Evolutionary conservation across 2,113 vertebrate genomes (phyloP), one percentile per base, ranked within the genome.

Genomic region (Ophiodon elongatus): DNA sequence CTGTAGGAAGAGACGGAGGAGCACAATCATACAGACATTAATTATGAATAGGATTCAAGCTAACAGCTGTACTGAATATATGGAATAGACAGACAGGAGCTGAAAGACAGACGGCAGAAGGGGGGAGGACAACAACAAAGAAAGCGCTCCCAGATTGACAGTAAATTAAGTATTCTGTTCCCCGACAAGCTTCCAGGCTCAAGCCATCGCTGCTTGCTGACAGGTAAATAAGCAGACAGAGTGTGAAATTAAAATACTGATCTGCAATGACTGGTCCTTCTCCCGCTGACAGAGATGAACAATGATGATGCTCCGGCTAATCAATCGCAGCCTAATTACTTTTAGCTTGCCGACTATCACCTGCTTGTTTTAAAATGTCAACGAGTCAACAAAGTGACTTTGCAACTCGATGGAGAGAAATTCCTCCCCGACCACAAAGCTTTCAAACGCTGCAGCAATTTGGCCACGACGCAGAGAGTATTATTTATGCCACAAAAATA

Each of bases 1-100:
- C 98, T 99, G 93, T 73, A 93, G 94, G 79, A n/a, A n/a, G n/a
- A 68, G 91, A 31, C 23, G 71, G 39, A 70, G 50, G 45, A 72
- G 29, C 59, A 79, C 63, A 56, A 72, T 54, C 47, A 39, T 10
- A 25, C 10, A 71, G 15, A 80, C 45, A 71, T 82, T 23, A 72
- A 69, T 77, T 43, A 56, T 7, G 8, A 71, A 27, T 33, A 29
- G 3, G 33, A 39, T n/a, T 39, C 45, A 6, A 74, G 64, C 43
- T 10, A 74, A 52, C 41, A 29, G 62, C 27, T 4, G 17, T 11
- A 0, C 52, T 17, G n/a, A 37, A 57, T 15, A 29, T 27, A 21
- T 1, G 47, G 43, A 60, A 65, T n/a, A 80, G 17, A 79, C 63
- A 59, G 45, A 54, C 10, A 9, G 25, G 9, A 43, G 29, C 11